A percentile compares a stretch with the other conserved stretches of the same genome.
These are phyloP conservation scores for Heliothis subflexa DNA, from an alignment of 1,140 invertebrate species.

Conservation along the genomic window DNA sequence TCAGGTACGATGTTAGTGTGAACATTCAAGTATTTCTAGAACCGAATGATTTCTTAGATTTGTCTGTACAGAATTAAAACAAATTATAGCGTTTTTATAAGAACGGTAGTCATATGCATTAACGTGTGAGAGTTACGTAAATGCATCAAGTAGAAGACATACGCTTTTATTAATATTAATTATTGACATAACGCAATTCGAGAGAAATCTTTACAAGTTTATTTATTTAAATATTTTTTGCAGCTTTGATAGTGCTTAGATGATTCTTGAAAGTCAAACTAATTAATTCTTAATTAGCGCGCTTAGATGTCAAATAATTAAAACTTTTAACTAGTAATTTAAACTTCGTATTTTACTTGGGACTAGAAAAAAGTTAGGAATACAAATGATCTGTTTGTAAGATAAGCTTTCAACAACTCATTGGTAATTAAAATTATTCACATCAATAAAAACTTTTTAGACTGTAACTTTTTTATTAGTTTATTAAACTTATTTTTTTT, in stretches of 20 bases:
- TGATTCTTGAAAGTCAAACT: slow-evolving; percentile 1
- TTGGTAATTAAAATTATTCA: slow-evolving; percentile 10
- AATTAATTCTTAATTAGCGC: slow-evolving; percentile 23
- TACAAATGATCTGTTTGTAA: slow-evolving; percentile 15
- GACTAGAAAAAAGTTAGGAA: slow-evolving; percentile 16
- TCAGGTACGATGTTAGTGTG: too few relatives aligned
- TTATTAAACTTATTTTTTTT: not conserved
- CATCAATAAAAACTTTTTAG: slow-evolving; percentile 17
- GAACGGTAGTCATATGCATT: too few relatives aligned
- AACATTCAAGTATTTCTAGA: not conserved
- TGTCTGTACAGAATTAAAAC: too few relatives aligned
- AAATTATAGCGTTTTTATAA: too few relatives aligned
- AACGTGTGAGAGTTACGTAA: too few relatives aligned
- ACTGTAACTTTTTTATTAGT: not conserved
- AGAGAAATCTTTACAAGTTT: too few relatives aligned
- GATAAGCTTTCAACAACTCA: slow-evolving; percentile 1
- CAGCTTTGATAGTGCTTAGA: not conserved
- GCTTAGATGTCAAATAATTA: slow-evolving; percentile 28
- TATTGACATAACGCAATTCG: too few relatives aligned
- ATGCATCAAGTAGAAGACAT: too few relatives aligned
- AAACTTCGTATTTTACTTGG: slow-evolving; percentile 27
- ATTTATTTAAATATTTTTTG: not conserved
- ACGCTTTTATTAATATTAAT: too few relatives aligned
- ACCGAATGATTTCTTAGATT: not conserved
- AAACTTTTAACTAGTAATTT: slow-evolving; percentile 39